Percentiles rank a stretch among this genome's conserved stretches.
These are phyloP conservation scores for Lysandra coridon DNA, from an alignment of 2,888 invertebrate species.

Conservation along the genomic window DNA sequence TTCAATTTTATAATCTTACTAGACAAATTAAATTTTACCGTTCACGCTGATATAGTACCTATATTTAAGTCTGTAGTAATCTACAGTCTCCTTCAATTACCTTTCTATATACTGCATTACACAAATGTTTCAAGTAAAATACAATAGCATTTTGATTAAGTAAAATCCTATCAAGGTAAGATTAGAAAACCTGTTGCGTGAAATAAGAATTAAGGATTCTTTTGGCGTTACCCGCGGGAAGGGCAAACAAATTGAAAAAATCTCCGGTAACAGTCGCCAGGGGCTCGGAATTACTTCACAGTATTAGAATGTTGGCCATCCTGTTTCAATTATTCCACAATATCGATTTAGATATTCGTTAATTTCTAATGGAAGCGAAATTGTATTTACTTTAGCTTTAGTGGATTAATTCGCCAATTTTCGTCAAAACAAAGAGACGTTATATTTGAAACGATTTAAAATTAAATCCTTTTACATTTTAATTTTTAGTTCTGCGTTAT, in stretches of 20 bases:
- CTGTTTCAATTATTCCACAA: background rate
- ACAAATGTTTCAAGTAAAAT: background rate
- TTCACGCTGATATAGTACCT: no score
- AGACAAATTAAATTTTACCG: no score
- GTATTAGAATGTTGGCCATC: background rate
- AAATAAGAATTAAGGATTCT: background rate
- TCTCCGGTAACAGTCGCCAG: background rate
- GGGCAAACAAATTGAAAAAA: background rate
- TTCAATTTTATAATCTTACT: no score
- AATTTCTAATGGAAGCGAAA: background rate
- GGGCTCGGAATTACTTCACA: constrained; percentile 2
- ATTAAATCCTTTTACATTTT: background rate
- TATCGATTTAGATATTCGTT: background rate
- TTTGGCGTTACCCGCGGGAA: background rate
- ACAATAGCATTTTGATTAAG: background rate
- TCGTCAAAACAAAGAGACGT: background rate
- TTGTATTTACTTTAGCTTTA: background rate
- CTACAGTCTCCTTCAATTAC: no score
- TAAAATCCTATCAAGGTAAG: constrained; percentile 4
- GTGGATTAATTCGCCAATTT: background rate
- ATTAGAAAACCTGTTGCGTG: constrained; percentile 1
- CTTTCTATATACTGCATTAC: background rate
- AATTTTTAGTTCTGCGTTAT: no score
- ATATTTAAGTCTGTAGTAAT: no score
- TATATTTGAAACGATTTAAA: background rate